These are phyloP conservation scores for Baryphthengus martii DNA, from an alignment of 2,113 vertebrate genomes.

Conservation along the genomic window DNA sequence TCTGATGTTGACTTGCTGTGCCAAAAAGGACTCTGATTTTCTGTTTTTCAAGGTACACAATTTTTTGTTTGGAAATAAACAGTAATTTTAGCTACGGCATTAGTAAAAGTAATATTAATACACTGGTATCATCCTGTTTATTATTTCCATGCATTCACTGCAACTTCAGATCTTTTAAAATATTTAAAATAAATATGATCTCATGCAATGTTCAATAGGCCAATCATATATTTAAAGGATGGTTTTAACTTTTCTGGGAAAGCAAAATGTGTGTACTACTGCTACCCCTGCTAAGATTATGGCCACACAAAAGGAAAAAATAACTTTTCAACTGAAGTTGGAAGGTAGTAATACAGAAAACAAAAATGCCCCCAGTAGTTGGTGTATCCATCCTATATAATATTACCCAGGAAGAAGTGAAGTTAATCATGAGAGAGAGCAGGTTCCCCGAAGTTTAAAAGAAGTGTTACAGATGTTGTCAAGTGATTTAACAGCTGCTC, in stretches of 20 bases:
- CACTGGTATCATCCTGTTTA: constrained; percentile 11
- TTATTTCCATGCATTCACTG: neutral
- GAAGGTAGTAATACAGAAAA: neutral
- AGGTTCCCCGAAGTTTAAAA: constrained; percentile 55
- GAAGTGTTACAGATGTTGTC: constrained; percentile 64
- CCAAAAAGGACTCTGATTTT: constrained; percentile 68
- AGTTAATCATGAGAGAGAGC: constrained; percentile 28
- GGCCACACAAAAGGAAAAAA: neutral
- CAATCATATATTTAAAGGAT: constrained; percentile 1
- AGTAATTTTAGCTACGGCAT: constrained; percentile 75
- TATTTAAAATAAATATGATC: constrained; percentile 34
- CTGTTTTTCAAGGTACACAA: constrained; percentile 67
- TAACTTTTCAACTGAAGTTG: neutral
- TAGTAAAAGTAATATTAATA: constrained; percentile 57
- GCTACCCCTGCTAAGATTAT: neutral
- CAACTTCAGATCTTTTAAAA: neutral
- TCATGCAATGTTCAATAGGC: constrained; percentile 36
- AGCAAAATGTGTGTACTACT: neutral
- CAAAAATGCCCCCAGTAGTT: neutral
- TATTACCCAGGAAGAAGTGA: neutral
- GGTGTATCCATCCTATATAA: neutral
- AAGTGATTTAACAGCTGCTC: constrained; percentile 63
- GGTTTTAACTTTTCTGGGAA: constrained; percentile 29
- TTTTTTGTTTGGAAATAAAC: constrained; percentile 77
- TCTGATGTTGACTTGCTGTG: constrained; percentile 73